Evolutionary conservation across 2,888 invertebrate genomes (phyloP).

Genomic region (Eulithis prunata): DNA sequence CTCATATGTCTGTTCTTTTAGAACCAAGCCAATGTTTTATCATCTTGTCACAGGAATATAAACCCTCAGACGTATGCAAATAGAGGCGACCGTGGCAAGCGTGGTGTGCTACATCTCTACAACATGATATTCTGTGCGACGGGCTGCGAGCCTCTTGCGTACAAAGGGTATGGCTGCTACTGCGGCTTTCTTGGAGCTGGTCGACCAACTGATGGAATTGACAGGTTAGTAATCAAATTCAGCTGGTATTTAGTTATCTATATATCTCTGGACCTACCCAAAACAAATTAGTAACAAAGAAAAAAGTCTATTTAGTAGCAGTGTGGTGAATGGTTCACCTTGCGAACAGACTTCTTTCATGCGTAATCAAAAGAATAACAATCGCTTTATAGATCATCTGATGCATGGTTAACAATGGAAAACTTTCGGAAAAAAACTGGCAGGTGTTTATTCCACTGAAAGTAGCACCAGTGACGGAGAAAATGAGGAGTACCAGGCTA

Average conservation of each 20-base stretch:
- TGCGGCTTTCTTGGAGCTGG: constrained; percentile 95
- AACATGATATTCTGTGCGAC: constrained; percentile 94
- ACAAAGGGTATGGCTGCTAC: constrained; percentile 95
- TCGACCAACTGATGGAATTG: constrained; percentile 91
- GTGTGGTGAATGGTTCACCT: neutral
- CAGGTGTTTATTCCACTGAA: no score
- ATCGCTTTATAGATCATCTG: neutral
- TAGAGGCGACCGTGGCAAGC: constrained; percentile 84
- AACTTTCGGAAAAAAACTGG: neutral
- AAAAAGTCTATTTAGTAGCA: neutral
- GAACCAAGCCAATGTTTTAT: no score
- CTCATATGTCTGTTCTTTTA: no score
- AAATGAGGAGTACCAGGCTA: no score
- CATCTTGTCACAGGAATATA: constrained; percentile 56
- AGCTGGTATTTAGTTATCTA: no score
- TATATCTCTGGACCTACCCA: no score
- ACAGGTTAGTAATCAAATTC: constrained; percentile 80
- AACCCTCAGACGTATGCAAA: constrained; percentile 57
- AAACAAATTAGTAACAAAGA: neutral
- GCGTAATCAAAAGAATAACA: neutral
- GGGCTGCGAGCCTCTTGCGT: constrained; percentile 92
- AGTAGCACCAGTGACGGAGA: no score
- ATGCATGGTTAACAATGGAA: constrained; percentile 1
- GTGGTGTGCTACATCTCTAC: constrained; percentile 91
- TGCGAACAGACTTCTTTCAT: neutral